Percentiles rank a stretch among this genome's conserved stretches.
These are phyloP conservation scores for Setophaga kirtlandii DNA, from an alignment of 2,113 vertebrate genomes.

Conservation along the genomic window DNA sequence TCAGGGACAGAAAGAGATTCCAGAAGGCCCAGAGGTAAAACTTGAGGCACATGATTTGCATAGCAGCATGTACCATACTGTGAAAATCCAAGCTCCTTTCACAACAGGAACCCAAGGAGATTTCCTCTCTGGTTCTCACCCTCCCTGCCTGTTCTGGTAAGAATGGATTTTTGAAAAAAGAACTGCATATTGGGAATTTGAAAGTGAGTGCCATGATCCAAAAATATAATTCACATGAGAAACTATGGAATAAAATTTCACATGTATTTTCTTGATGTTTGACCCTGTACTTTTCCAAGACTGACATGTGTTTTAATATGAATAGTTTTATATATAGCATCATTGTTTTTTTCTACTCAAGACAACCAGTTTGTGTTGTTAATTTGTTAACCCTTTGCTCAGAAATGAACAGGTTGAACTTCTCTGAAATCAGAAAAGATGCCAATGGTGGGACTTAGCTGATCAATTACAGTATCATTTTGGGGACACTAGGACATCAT, in stretches of 20 bases:
- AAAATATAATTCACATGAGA: background rate
- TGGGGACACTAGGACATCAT: background rate
- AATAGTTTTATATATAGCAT: background rate
- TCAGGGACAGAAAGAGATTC: slow-evolving; percentile 42
- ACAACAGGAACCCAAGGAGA: background rate
- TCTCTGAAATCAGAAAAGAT: background rate
- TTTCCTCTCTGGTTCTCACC: background rate
- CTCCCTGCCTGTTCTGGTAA: background rate
- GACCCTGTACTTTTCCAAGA: background rate
- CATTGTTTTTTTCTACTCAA: background rate
- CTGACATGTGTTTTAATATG: background rate
- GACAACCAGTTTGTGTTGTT: background rate
- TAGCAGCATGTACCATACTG: background rate
- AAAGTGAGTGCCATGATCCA: background rate
- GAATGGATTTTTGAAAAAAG: background rate
- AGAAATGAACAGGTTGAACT: background rate
- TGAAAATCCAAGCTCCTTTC: background rate
- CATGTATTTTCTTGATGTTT: background rate
- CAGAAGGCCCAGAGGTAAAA: slow-evolving; percentile 33
- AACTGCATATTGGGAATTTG: background rate
- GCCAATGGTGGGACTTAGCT: background rate
- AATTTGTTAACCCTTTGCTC: background rate
- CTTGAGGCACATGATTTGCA: background rate
- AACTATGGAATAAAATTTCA: background rate
- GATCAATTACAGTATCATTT: background rate